Base-by-base conservation (phyloP, 2,888 invertebrate species). In the Julus scanicus region DNA sequence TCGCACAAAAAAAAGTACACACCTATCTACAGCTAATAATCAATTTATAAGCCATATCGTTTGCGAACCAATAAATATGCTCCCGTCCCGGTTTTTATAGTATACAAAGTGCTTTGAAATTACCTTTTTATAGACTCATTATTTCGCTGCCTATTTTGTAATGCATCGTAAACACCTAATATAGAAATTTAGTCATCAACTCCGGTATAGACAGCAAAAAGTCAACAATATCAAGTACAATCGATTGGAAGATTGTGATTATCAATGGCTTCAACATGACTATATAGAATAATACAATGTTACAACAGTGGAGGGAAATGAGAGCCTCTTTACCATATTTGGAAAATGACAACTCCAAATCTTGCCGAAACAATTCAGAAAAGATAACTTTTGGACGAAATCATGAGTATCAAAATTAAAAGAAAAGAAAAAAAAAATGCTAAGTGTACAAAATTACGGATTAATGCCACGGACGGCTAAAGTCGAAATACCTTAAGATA, bases 221-320 rank as follows among this genome's bases (percentile, higher is more conserved):
- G 49, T 85, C 85, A 85, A 85, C 85, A 85, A 85, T 85, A 85
- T 85, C 85, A 85, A 85, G 85, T 85, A 85, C 85, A 85, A 85
- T 85, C 85, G 85, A 85, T 48, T 85, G 85, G 85, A 85, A 85
- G 85, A 85, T 85, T 85, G 85, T 85, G 85, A 85, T 85, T 85
- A 85, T 85, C 85, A 85, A 85, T 85, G 85, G 85, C 44, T 85
- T 85, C 85, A 85, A 85, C 85, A 85, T 85, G 85, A 85, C 85
- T 85, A 85, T 85, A 85, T 85, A 85, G 44, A 40, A 48, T 48
- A 85, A 85, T 85, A 85, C 85, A 85, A 29, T 20, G 48, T 49
- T 85, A 85, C 85, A 85, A 85, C 85, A 85, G 85, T 85, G 85
- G 85, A 85, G 85, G 49, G 85, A 85, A 85, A 40, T 20, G 40